Evolutionary conservation across 1,140 invertebrate species (phyloP), one percentile per base, ranked within the genome.

Genomic region (Polyergus mexicanus): DNA sequence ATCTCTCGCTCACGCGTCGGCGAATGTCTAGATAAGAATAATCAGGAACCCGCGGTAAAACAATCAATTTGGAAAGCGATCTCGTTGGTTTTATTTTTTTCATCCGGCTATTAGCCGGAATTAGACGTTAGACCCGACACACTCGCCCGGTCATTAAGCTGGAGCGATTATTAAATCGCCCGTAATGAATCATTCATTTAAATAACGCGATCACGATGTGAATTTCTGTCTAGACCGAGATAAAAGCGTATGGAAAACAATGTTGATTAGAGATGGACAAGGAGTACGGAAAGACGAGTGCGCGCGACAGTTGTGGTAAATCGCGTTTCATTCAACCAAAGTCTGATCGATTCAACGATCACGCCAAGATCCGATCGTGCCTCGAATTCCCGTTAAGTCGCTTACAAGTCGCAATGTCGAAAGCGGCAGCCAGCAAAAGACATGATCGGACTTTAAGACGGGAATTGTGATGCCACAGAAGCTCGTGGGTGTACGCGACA

Each of bases 351-450:
- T 78, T 89, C 60, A 25, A 88, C 11, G 77, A 78, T 89, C 74
- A 44, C 54, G 75, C 83, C 86, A 84, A 51, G 47, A 51, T 89
- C 65, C 72, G 74, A 58, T 38, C 84, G 16, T 86, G 77, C 65
- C 44, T 86, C 35, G 69, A 63, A 85, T 91, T 92, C 89, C 87
- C 89, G 87, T 90, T 91, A 91, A 91, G 22, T 16, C 60, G 63
- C 41, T 89, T 81, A 60, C 16, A 22, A 75, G 72, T 76, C 84
- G 83, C 86, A 28, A 69, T 66, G 76, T 83, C 77, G 65, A 81
- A 89, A 87, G 81, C 38, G n/a, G 11, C 11, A 1, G 16, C 32
- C 32, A 4, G 4, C n/a, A 25, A 66, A 25, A 66, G 28, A 38
- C 54, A 63, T 22, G 13, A 28, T 44, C 25, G 35, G 69, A 58